Evolutionary conservation across 2,888 invertebrate species (phyloP), one percentile per base, ranked within the genome.

Genomic region (Helicoverpa assulta): DNA sequence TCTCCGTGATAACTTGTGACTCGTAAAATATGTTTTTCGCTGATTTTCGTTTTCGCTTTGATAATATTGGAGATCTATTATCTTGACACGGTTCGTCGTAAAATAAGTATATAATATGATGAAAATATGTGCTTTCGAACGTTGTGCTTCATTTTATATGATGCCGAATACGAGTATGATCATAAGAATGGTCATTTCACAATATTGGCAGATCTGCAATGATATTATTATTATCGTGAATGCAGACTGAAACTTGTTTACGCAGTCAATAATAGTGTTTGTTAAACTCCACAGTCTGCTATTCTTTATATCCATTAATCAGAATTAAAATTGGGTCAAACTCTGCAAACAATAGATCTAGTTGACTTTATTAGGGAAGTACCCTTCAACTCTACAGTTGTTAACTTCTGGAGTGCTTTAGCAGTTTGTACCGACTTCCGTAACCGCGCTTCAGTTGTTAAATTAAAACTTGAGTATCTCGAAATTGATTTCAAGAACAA

Each of bases 331-430:
- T 16, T 16, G 18, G 40, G 51, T 14, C 51, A 29, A 56, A 59
- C 19, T 29, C 12, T 29, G 33, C 50, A 43, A 53, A 77, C 74
- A 77, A 53, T 55, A 5, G 29, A 10, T 50, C 62, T 50, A 37
- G 21, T 52, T 71, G 52, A 75, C 56, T 67, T 67, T 55, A 67
- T 55, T 67, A 52, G 10, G 53, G 16, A 73, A 67, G 66, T 33
- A 62, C 56, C 43, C 21, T 61, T 59, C 65, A 62, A 62, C 40
- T 56, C 26, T 21, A 43, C 43, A 62, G 65, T 63, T 67, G n/a
- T 37, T 50, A 78, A 72, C 68, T 79, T 58, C 33, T 50, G 29
- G 52, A 76, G 73, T 69, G 63, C 69, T 76, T 57, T 55, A 52
- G 59, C 58, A 68, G 56, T 52, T 53, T 60, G 59, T 43, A 70